phyloP scores from a whole-genome alignment of 2,113 vertebrate genomes.

The Oncorhynchus masou region DNA sequence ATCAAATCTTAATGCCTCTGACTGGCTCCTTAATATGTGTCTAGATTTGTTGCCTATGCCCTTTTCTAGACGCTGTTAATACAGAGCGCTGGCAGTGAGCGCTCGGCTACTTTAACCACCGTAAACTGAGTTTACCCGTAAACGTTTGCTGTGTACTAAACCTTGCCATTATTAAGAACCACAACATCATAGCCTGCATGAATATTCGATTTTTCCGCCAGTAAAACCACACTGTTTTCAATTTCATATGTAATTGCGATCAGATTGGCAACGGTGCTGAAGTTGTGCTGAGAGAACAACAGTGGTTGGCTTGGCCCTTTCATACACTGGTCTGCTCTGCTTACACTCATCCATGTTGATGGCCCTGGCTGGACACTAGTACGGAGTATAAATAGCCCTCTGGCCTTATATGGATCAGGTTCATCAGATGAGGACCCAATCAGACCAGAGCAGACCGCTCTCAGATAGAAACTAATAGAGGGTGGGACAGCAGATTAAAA shows the following conservation, averaged over 20 bases:
- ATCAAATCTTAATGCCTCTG: no score
- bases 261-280: background rate
- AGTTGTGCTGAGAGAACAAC: background rate
- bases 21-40: no score
- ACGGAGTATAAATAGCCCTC: constrained; percentile 17
- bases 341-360: background rate
- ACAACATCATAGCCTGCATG: background rate
- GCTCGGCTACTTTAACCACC: no score
- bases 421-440: background rate
- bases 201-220: background rate
- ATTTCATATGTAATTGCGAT: background rate
- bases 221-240: background rate
- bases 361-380: background rate
- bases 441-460: background rate
- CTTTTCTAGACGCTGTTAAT: no score
- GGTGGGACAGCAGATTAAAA: no score
- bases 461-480: background rate
- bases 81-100: no score
- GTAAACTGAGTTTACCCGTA: background rate
- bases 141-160: background rate
- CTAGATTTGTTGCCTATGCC: no score
- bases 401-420: constrained; percentile 2
- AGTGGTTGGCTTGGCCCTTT: background rate
- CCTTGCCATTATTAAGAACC: background rate
- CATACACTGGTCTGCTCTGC: background rate